A percentile compares a stretch with the other conserved stretches of the same genome.
Conservation (phyloP, 2,113 vertebrate genomes). For the Tautogolabrus adspersus region DNA sequence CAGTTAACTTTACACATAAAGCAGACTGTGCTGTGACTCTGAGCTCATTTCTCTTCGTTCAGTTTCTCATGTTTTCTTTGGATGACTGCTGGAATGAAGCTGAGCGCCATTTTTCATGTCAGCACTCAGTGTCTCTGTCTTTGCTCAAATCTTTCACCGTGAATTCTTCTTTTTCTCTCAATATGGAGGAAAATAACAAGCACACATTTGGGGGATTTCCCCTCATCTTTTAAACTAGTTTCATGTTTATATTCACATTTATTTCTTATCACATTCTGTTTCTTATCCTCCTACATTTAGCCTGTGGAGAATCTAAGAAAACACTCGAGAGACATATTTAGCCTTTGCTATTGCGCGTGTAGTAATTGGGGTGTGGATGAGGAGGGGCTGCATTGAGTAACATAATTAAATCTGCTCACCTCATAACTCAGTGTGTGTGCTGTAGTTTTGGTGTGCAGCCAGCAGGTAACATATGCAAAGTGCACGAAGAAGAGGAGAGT, state of each 20-base stretch:
- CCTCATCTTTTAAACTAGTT: neutral
- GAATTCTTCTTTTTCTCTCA: slow-evolving; percentile 30
- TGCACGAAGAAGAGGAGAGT: slow-evolving; percentile 10
- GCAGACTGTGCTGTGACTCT: neutral
- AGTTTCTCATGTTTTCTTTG: slow-evolving; percentile 58
- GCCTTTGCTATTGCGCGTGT: neutral
- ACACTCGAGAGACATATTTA: slow-evolving; percentile 18
- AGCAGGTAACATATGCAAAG: slow-evolving; percentile 23
- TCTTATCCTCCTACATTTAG: neutral
- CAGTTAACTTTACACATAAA: slow-evolving; percentile 2
- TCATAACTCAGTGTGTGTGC: slow-evolving; percentile 47
- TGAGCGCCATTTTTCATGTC: slow-evolving; percentile 66
- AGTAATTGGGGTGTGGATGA: neutral
- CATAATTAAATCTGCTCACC: slow-evolving; percentile 39
- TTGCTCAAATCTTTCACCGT: slow-evolving; percentile 51
- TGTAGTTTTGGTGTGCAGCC: slow-evolving; percentile 45
- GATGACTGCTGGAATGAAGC: slow-evolving; percentile 51
- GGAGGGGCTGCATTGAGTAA: slow-evolving; percentile 9
- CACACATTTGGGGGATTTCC: neutral
- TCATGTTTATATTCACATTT: neutral
- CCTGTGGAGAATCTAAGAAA: neutral
- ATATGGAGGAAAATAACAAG: slow-evolving; percentile 15
- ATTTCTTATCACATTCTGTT: neutral
- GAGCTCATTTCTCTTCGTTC: slow-evolving; percentile 1
- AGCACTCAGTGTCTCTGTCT: slow-evolving; percentile 63